Evolutionary conservation across 1,140 invertebrate genomes (phyloP).

Genomic region (Charaxes varanes): DNA sequence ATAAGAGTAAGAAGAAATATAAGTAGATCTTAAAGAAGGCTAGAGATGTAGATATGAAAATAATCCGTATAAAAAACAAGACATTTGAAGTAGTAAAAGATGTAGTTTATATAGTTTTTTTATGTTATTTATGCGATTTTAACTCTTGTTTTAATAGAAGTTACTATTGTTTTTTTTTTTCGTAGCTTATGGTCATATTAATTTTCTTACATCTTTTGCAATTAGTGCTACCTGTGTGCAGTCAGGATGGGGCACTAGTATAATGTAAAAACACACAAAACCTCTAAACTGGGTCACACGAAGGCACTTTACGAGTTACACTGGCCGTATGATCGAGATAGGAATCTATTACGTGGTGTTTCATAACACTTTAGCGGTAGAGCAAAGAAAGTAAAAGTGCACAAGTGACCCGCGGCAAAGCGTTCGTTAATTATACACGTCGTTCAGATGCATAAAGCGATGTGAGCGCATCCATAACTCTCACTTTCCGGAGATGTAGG

Average conservation of each 20-base stretch:
- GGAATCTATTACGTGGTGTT: slow-evolving; percentile 12
- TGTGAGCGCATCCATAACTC: slow-evolving; percentile 41
- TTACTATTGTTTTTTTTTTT: no score
- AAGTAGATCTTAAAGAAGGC: no score
- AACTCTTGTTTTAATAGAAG: no score
- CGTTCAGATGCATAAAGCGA: slow-evolving; percentile 35
- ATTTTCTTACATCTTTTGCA: no score
- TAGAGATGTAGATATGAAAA: no score
- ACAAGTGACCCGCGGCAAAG: slow-evolving; percentile 19
- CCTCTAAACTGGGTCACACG: not conserved
- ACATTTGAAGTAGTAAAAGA: no score
- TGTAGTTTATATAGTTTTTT: no score
- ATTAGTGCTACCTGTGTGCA: no score
- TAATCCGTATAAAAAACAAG: no score
- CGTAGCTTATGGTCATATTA: no score
- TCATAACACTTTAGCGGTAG: slow-evolving; percentile 6
- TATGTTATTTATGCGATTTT: no score
- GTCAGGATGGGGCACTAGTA: not conserved
- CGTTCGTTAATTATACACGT: slow-evolving; percentile 33
- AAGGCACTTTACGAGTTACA: not conserved
- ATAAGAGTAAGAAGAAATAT: no score
- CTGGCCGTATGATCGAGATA: slow-evolving; percentile 8
- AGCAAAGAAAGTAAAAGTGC: slow-evolving; percentile 32
- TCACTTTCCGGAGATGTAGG: slow-evolving; percentile 51
- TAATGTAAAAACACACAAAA: not conserved